phyloP scores from a whole-genome alignment of 2,113 vertebrate species.

The Triplophysa tibetana region DNA sequence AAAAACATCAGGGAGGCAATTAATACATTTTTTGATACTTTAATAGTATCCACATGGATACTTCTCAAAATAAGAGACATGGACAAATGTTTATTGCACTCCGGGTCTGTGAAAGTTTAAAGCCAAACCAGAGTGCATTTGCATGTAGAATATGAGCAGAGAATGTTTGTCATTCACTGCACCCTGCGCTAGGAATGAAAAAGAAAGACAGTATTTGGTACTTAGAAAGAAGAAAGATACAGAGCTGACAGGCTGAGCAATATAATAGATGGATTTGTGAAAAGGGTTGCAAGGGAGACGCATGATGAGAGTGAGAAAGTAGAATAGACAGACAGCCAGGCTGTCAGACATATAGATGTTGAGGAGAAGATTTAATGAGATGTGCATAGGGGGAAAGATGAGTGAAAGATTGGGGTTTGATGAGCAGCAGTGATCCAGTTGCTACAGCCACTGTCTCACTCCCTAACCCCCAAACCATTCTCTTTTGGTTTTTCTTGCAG shows the following conservation, averaged over 20 bases:
- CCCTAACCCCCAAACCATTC: slow-evolving; percentile 10
- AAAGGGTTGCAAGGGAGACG: slow-evolving; percentile 22
- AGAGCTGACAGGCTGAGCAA: slow-evolving; percentile 2
- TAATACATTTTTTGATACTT: background rate
- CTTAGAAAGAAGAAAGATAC: slow-evolving; percentile 15
- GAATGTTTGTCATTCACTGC: slow-evolving; percentile 15
- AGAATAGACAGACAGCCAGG: slow-evolving; percentile 27
- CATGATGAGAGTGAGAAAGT: slow-evolving; percentile 23
- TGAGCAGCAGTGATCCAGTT: slow-evolving; percentile 15
- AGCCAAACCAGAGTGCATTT: slow-evolving; percentile 35
- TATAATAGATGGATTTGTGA: slow-evolving; percentile 41
- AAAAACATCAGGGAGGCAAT: background rate
- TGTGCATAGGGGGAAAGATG: slow-evolving; percentile 17
- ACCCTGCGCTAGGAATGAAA: slow-evolving; percentile 24
- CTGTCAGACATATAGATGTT: slow-evolving; percentile 19
- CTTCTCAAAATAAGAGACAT: slow-evolving; percentile 8
- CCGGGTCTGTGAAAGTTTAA: slow-evolving; percentile 34
- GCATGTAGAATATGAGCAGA: slow-evolving; percentile 39
- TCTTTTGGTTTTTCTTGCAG: slow-evolving; percentile 10
- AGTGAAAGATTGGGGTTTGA: slow-evolving; percentile 32
- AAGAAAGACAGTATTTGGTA: slow-evolving; percentile 40
- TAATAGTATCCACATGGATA: slow-evolving; percentile 10
- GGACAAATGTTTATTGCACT: slow-evolving; percentile 31
- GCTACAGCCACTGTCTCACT: slow-evolving; percentile 1
- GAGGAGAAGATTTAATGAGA: slow-evolving; percentile 27